Conservation (phyloP, 2,888 invertebrate species). For the Polydrusus cervinus region DNA sequence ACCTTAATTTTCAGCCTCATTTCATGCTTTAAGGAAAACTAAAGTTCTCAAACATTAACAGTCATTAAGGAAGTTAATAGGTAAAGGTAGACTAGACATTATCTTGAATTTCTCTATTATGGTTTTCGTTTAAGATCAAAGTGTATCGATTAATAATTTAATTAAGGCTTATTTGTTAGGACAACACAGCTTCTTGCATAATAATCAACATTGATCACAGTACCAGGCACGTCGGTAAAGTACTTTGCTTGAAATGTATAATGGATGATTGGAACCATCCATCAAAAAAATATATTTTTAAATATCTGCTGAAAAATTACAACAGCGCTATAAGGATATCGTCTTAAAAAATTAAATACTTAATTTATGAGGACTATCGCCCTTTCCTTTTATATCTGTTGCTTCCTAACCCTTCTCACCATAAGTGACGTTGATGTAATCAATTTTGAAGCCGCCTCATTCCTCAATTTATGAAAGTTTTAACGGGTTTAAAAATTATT, state of each 20-base stretch:
- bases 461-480: conserved; percentile 1
- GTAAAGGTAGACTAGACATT: background rate
- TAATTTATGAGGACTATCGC: no score
- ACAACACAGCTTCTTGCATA: no score
- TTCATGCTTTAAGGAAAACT: conserved; percentile 1
- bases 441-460: background rate
- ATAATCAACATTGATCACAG: no score
- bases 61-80: conserved; percentile 12
- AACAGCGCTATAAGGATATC: no score
- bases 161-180: no score
- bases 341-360: no score
- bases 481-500: background rate
- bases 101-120: background rate
- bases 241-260: no score
- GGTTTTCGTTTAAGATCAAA: conserved; percentile 2
- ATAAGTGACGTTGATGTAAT: background rate
- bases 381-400: background rate
- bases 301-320: no score
- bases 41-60: background rate
- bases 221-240: no score
- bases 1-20: background rate
- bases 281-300: no score
- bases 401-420: background rate
- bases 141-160: no score
- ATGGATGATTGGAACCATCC: no score